A percentile compares a stretch with the other conserved stretches of the same genome.
Conservation (phyloP, 2,888 invertebrate species). For the Griposia aprilina region DNA sequence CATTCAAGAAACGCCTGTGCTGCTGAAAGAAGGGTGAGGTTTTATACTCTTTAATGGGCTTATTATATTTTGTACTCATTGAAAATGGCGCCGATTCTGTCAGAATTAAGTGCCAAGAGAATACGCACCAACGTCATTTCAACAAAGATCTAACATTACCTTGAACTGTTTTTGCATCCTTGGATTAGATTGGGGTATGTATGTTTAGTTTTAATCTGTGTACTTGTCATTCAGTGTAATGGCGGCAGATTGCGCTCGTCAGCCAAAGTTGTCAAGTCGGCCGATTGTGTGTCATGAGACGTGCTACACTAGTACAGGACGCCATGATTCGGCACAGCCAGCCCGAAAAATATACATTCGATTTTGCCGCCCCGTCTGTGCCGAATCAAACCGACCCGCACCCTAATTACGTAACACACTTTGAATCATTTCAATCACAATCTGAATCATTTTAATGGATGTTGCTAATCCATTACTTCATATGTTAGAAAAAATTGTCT, state of each 20-base stretch:
- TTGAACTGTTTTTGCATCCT: conserved; percentile 75
- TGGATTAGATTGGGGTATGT: conserved; percentile 88
- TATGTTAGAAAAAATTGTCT: too few relatives aligned
- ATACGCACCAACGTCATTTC: conserved; percentile 3
- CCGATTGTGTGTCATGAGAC: neutral
- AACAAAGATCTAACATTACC: conserved; percentile 37
- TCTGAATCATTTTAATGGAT: too few relatives aligned
- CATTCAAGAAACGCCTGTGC: conserved; percentile 93
- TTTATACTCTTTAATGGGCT: neutral
- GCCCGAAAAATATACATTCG: neutral
- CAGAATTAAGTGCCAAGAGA: neutral
- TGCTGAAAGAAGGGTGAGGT: conserved; percentile 97
- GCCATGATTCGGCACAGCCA: neutral
- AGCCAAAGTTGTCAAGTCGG: neutral
- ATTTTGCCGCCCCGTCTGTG: neutral
- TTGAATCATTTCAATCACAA: too few relatives aligned
- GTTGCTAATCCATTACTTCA: too few relatives aligned
- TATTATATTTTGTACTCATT: conserved; percentile 5
- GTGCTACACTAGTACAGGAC: neutral
- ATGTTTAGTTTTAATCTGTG: conserved; percentile 43
- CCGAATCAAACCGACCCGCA: too few relatives aligned
- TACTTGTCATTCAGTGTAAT: conserved; percentile 4
- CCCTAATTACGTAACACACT: too few relatives aligned
- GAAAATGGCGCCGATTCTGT: conserved; percentile 8
- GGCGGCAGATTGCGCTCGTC: neutral